Conservation (phyloP, 2,888 invertebrate genomes). For the Ophion ellenae region DNA sequence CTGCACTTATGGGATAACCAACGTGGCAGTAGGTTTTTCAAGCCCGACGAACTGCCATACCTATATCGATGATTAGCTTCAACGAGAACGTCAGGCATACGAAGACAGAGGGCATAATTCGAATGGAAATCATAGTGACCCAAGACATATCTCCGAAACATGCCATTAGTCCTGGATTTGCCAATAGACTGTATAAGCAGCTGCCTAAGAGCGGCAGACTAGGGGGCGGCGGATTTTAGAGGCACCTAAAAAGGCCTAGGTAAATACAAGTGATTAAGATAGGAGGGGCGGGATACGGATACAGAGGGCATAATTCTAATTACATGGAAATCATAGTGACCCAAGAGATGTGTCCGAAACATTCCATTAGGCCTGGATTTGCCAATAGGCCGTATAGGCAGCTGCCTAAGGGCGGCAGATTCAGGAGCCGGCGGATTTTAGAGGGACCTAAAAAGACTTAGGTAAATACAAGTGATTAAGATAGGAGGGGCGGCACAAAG, state of each 20-base stretch:
- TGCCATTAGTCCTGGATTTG: neutral
- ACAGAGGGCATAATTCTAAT: neutral
- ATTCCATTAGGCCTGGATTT: neutral
- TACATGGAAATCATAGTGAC: neutral
- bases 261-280: too few species aligned
- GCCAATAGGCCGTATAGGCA: too few species aligned
- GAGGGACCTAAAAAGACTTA: too few species aligned
- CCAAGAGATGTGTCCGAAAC: neutral
- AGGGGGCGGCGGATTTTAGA: too few species aligned
- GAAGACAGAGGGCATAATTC: neutral
- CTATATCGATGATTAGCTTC: neutral
- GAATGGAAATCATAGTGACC: neutral
- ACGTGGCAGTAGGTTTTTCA: neutral
- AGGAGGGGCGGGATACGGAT: neutral
- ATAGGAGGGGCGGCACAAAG: too few species aligned
- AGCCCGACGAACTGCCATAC: neutral
- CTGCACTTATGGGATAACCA: neutral
- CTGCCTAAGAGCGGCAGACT: too few species aligned
- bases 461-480: too few species aligned
- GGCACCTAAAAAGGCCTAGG: too few species aligned
- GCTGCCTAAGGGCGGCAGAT: too few species aligned
- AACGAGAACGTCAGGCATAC: neutral
- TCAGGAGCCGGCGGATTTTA: too few species aligned
- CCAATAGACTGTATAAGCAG: too few species aligned
- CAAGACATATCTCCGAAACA: neutral